A percentile compares a stretch with the other conserved stretches of the same genome.
These are phyloP conservation scores for Cheilosia pagana DNA, from an alignment of 2,888 invertebrate genomes.

Conservation along the genomic window DNA sequence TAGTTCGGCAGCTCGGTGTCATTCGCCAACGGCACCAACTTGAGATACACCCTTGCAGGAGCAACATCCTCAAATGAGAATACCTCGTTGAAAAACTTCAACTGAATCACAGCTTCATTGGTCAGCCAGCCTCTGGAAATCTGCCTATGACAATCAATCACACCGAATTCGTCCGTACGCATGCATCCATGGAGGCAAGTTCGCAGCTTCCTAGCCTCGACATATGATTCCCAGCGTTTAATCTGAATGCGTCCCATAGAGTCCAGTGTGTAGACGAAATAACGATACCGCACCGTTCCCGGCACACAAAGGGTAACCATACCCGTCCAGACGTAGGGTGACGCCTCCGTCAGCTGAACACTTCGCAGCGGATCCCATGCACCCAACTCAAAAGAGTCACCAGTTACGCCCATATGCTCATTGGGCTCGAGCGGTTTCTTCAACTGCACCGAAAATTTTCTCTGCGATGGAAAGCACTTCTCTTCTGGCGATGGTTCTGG, in stretches of 20 bases:
- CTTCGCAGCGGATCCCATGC: constrained; percentile 88
- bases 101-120: constrained; percentile 90
- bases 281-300: constrained; percentile 83
- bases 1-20: constrained; percentile 64
- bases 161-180: constrained; percentile 73
- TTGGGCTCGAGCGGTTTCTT: constrained; percentile 84
- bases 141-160: constrained; percentile 75
- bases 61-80: constrained; percentile 86
- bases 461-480: constrained; percentile 73
- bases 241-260: constrained; percentile 80
- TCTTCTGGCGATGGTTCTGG: constrained; percentile 54
- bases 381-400: constrained; percentile 88
- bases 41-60: constrained; percentile 83
- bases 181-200: constrained; percentile 75
- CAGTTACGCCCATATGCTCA: constrained; percentile 89
- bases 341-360: constrained; percentile 83
- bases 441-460: constrained; percentile 81
- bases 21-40: constrained; percentile 81
- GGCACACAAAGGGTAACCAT: constrained; percentile 85
- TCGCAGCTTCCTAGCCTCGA: constrained; percentile 82
- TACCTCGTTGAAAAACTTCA: constrained; percentile 92
- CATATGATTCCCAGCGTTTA: constrained; percentile 84
- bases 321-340: constrained; percentile 86
- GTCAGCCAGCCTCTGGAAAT: constrained; percentile 93
- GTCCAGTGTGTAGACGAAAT: constrained; percentile 80